Base-by-base conservation (phyloP, 2,113 vertebrate species). In the Strix uralensis region DNA sequence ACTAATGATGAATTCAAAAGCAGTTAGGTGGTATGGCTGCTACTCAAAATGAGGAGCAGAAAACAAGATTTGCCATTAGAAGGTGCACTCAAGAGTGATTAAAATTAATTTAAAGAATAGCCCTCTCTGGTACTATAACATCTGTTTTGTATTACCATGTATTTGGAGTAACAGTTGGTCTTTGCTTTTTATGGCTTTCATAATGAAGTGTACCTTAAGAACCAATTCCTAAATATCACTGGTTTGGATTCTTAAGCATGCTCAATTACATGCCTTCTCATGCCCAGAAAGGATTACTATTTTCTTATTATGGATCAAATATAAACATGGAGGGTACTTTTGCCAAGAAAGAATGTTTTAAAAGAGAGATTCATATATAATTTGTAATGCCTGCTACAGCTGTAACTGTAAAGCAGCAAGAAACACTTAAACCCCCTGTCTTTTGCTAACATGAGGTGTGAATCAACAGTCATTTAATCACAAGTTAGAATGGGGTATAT, bases 201-300 rank as follows among this genome's bases (percentile, higher is more conserved):
- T 86, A 94, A 96, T 86, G 20, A 92, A 90, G 30, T 91, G 72
- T 78, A 93, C 44, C 84, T 96, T 93, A 70, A 97, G 62, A 95
- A 69, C 15, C 86, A 95, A 75, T 92, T 96, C 69, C 34, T 96
- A 92, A 94, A 94, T 11, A 86, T 73, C 49, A 73, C n/a, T 66
- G 34, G 27, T 90, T 90, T 75, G 40, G 40, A 59, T 90, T 92
- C 62, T 59, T 90, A 86, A 69, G 49, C 29, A 87, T 77, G 81
- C 32, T 59, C 81, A 77, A 25, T 84, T 92, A 79, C 86, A 96
- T 47, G 58, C 44, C 20, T 90, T 73, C 23, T 88, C 44, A n/a
- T 30, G 52, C 13, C 29, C 15, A 77, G 57, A 62, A 89, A 81
- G 51, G 17, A 75, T 40, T 67, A 23, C 8, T 58, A 8, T 71